Conservation (phyloP, 2,888 invertebrate species). For the Tetramorium bicarinatum region DNA sequence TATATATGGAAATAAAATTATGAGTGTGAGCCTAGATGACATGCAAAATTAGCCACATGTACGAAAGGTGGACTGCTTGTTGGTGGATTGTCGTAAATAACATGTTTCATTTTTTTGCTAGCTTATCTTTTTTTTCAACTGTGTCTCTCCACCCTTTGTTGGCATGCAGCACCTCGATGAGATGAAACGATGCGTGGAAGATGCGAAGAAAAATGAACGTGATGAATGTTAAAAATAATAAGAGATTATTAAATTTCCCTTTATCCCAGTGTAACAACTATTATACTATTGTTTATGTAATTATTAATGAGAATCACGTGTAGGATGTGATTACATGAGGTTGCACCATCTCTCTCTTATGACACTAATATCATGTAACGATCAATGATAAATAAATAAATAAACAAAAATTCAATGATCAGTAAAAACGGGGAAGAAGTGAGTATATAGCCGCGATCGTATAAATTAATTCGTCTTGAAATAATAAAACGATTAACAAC, state of each 20-base stretch:
- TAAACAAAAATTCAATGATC: constrained; percentile 32
- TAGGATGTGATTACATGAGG: constrained; percentile 6
- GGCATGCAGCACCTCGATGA: constrained; percentile 63
- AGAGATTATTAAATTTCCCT: constrained; percentile 25
- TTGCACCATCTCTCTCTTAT: constrained; percentile 29
- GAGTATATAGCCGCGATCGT: not conserved
- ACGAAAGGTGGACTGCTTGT: constrained; percentile 74
- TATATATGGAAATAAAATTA: constrained; percentile 48
- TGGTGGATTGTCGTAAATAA: constrained; percentile 62
- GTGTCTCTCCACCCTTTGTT: constrained; percentile 78
- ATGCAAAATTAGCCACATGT: constrained; percentile 72
- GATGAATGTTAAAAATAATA: constrained; percentile 22
- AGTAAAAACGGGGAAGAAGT: constrained; percentile 13
- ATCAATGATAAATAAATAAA: constrained; percentile 52
- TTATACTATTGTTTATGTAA: constrained; percentile 1
- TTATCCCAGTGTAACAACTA: constrained; percentile 25
- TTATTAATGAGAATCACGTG: not conserved
- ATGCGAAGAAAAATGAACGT: constrained; percentile 33
- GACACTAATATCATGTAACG: constrained; percentile 14
- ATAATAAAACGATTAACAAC: constrained; percentile 24
- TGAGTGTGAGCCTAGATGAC: constrained; percentile 59
- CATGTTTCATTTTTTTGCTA: constrained; percentile 23
- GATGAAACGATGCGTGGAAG: constrained; percentile 53
- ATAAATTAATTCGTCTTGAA: constrained; percentile 44
- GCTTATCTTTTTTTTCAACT: constrained; percentile 55